Conservation (phyloP, 1,140 invertebrate genomes). For the Drosophila sulfurigaster region DNA sequence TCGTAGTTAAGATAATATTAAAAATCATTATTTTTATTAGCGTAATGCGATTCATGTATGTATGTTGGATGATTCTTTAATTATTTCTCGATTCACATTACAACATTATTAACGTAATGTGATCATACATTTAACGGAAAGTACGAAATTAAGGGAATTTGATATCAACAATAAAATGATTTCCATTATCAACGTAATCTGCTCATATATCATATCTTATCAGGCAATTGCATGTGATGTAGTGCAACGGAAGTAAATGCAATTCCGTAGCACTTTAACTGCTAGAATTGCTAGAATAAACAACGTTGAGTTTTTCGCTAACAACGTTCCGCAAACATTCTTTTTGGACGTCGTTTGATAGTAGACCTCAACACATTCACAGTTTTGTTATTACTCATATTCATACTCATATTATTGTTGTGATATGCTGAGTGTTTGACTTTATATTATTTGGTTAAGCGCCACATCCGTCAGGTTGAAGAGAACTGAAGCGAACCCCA, state of each 20-base stretch:
- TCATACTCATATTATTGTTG: slow-evolving; percentile 1
- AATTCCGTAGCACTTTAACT: slow-evolving; percentile 36
- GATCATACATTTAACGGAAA: too few species aligned
- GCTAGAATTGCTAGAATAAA: slow-evolving; percentile 44
- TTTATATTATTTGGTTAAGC: slow-evolving; percentile 34
- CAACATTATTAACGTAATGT: too few species aligned
- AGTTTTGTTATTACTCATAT: slow-evolving; percentile 8
- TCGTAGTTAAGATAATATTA: not conserved
- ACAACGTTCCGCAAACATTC: slow-evolving; percentile 53
- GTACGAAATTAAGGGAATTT: too few species aligned
- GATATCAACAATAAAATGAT: slow-evolving; percentile 1
- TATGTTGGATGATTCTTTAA: too few species aligned
- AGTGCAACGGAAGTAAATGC: slow-evolving; percentile 37
- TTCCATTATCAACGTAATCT: not conserved
- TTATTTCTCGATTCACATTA: too few species aligned
- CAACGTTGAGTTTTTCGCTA: slow-evolving; percentile 68
- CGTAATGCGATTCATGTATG: too few species aligned
- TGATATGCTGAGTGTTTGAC: slow-evolving; percentile 14
- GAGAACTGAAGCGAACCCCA: slow-evolving; percentile 41
- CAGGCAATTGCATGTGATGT: slow-evolving; percentile 36
- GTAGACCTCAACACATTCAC: slow-evolving; percentile 67
- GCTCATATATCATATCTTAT: not conserved
- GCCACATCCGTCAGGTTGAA: slow-evolving; percentile 22
- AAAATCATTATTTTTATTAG: too few species aligned
- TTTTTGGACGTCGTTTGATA: slow-evolving; percentile 67